These are phyloP conservation scores for Aldrovandia affinis DNA, from an alignment of 2,797 vertebrate species.

Conservation along the genomic window DNA sequence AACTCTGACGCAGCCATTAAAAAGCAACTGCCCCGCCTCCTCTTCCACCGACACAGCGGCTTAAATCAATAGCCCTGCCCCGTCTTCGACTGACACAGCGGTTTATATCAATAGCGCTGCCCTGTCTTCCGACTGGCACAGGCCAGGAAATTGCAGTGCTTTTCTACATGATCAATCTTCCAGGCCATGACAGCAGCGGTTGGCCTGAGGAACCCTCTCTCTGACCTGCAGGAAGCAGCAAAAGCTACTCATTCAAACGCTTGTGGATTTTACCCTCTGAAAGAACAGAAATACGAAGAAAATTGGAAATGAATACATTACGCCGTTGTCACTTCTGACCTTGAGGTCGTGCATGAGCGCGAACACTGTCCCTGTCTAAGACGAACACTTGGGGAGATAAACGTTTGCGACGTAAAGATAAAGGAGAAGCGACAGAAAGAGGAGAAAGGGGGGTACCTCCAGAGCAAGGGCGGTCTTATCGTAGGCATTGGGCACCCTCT, in stretches of 20 bases:
- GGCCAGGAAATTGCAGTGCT: not conserved
- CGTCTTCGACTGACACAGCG: not conserved
- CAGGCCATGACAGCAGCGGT: not conserved
- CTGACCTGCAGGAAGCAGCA: not conserved
- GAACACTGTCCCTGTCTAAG: not conserved
- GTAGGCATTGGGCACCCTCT: conserved; percentile 98
- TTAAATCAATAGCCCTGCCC: not conserved
- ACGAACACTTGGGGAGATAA: not conserved
- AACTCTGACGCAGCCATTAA: not conserved
- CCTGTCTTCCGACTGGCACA: not conserved
- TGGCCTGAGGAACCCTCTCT: not conserved
- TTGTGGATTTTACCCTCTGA: not conserved
- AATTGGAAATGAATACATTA: conserved; percentile 41
- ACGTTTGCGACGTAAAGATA: not conserved
- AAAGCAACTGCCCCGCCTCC: not conserved
- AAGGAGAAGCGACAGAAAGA: conserved; percentile 9
- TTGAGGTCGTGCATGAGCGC: not conserved
- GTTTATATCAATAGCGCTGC: not conserved
- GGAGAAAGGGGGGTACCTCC: conserved; percentile 78
- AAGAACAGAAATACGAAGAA: not conserved
- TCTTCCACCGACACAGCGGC: not conserved
- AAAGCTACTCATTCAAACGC: not conserved
- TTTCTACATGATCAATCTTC: not conserved
- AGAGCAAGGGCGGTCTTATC: conserved; percentile 99
- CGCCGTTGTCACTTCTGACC: not conserved